Percentiles rank a stretch among this genome's conserved stretches.
Conservation (phyloP, 2,888 invertebrate genomes). For the Bembecia ichneumoniformis region DNA sequence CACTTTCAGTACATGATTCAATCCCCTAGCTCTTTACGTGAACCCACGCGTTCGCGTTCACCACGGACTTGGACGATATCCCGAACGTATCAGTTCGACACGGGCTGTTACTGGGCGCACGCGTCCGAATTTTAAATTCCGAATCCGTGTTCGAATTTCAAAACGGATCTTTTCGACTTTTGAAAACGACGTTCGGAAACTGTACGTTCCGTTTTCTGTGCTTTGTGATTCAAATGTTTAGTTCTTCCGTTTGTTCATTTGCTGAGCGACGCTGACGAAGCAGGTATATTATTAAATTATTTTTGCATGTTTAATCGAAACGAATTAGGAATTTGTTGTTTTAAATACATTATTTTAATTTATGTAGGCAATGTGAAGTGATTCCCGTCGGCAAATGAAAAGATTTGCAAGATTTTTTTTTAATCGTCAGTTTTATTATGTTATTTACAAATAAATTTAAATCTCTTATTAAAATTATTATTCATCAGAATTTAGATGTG, state of each 20-base stretch:
- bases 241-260: neutral
- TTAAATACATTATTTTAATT: too few relatives aligned
- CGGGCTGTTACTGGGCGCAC: conserved; percentile 37
- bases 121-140: conserved; percentile 29
- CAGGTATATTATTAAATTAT: neutral
- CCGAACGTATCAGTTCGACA: conserved; percentile 42
- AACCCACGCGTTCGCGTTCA: conserved; percentile 56
- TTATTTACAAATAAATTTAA: too few relatives aligned
- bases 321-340: too few relatives aligned
- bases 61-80: conserved; percentile 37
- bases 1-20: conserved; percentile 23
- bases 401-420: too few relatives aligned
- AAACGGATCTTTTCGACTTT: conserved; percentile 11
- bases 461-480: too few relatives aligned
- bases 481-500: too few relatives aligned
- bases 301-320: too few relatives aligned
- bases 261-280: neutral
- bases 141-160: conserved; percentile 12
- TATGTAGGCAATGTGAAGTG: too few relatives aligned
- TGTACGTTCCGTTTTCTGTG: conserved; percentile 11
- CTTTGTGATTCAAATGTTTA: conserved; percentile 5
- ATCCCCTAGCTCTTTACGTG: conserved; percentile 21
- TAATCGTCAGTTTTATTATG: too few relatives aligned
- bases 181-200: neutral
- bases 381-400: too few relatives aligned